Base-by-base conservation (phyloP, 2,113 vertebrate species). In the Elgaria multicarinata region DNA sequence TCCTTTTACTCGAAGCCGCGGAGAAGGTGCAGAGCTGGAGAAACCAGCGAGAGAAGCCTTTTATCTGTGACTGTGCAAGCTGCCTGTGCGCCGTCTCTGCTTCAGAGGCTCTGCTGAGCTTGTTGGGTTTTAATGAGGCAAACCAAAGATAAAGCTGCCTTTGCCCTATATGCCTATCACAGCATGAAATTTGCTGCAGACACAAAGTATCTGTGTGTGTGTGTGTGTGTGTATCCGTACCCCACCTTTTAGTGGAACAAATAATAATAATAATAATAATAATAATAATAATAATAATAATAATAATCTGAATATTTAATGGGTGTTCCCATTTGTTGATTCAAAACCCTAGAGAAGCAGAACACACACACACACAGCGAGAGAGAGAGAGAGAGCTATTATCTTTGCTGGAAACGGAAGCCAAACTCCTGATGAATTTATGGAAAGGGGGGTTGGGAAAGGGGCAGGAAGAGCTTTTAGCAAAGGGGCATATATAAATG, bases 401-500 rank as follows among this genome's bases (percentile, higher is more conserved):
- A 16, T 7, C n/a, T 33, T 77, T 87, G 58, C 31, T 66, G 8
- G 28, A 44, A 26, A 3, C 6, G 6, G 58, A 44, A 78, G 50
- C 2, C 20, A 86, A n/a, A 71, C 50, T 18, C 62, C 36, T 71
- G 36, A 6, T 58, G 46, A 44, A 85, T 77, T 79, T 79, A 53
- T 78, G 53, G 46, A 42, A 42, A 78, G 8, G 1, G 31, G 13
- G 53, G 3, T 7, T 20, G 46, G 74, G 64, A 6, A 36, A 14
- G 26, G 83, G 7, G 13, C 20, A 76, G 10, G 79, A 39, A 39
- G 78, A 13, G n/a, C 24, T 42, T 81, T 87, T 53, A 44, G 42
- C 42, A n/a, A 33, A 16, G 42, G 44, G 16, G 86, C 79, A 92
- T 79, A 0, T 90, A 94, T 75, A 90, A 88, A 94, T 82, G 92